Evolutionary conservation across 2,888 invertebrate species (phyloP), one percentile per base, ranked within the genome.

Genomic region (Pseudolycoriella hygida): DNA sequence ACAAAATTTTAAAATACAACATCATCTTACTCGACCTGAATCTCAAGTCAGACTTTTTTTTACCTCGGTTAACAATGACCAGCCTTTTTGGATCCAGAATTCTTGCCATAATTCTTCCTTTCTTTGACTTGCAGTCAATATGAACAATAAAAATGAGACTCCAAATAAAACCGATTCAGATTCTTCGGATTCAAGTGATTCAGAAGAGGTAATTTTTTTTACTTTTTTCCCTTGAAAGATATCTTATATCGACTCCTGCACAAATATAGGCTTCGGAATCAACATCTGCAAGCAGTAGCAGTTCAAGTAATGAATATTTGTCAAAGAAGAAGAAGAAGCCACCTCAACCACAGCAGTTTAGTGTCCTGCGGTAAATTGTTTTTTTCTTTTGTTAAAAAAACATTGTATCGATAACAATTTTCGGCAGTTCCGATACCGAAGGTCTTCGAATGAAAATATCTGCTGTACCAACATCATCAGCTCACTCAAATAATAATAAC

Each of bases 361-460:
- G 52, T 46, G 51, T 52, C 15, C 42, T 50, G 34, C 48, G 50
- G 52, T 52, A 46, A 41, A 42, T 40, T 40, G 18, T 17, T 14
- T 17, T 15, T 15, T 39, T 11, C 11, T 15, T 15, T 15, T 39
- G 39, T 17, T 3, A 39, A 39, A 8, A 25, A 25, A 25, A 25
- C 3, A 15, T 37, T 37, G 14, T 10, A n/a, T 37, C 17, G 10
- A 17, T 17, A 3, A 17, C 12, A 34, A 18, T 43, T 19, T 43
- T 38, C 25, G 25, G n/a, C 32, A 61, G 64, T 49, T 61, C 65
- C 42, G 64, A 63, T 51, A 56, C 56, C 14, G 62, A 57, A 53
- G 62, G 64, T 32, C 54, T 65, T 31, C 59, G 66, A 42, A 65
- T 65, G 64, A 65, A 58, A 57, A 64, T 65, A 47, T 63, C 66